Evolutionary conservation across 2,888 invertebrate genomes (phyloP).

Genomic region (Mimachlamys varia): DNA sequence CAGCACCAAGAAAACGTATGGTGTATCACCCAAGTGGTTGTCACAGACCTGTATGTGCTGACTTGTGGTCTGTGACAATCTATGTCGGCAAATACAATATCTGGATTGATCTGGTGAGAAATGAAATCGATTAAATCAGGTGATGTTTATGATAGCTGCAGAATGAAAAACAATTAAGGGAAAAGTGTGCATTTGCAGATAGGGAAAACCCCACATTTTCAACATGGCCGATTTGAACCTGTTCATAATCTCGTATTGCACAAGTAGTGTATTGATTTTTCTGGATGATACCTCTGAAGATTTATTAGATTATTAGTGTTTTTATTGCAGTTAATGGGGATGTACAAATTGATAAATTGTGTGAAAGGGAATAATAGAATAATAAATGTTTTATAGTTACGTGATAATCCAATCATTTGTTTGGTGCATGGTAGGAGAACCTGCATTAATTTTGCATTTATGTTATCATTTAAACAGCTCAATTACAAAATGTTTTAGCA

Average conservation of each 20-base stretch:
- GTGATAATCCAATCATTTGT: not conserved
- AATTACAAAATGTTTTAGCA: too few species aligned
- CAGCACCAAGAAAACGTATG: too few species aligned
- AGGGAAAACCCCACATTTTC: not conserved
- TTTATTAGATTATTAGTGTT: not conserved
- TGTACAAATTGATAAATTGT: not conserved
- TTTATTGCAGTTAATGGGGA: not conserved
- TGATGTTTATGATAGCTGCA: not conserved
- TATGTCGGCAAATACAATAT: too few species aligned
- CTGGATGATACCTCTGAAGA: not conserved
- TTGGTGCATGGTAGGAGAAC: not conserved
- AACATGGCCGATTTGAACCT: not conserved
- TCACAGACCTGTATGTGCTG: not conserved
- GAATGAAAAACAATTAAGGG: not conserved
- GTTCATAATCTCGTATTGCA: not conserved
- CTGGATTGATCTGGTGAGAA: too few species aligned
- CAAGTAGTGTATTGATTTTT: not conserved
- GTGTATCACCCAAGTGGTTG: not conserved
- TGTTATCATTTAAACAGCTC: too few species aligned
- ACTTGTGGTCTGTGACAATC: too few species aligned
- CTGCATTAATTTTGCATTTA: too few species aligned
- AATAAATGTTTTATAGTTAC: not conserved
- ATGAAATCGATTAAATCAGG: not conserved
- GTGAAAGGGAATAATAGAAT: not conserved
- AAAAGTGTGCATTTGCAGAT: not conserved